Percentiles rank a stretch among this genome's conserved stretches.
phyloP scores from a whole-genome alignment of 1,140 invertebrate species.

The Mya arenaria region DNA sequence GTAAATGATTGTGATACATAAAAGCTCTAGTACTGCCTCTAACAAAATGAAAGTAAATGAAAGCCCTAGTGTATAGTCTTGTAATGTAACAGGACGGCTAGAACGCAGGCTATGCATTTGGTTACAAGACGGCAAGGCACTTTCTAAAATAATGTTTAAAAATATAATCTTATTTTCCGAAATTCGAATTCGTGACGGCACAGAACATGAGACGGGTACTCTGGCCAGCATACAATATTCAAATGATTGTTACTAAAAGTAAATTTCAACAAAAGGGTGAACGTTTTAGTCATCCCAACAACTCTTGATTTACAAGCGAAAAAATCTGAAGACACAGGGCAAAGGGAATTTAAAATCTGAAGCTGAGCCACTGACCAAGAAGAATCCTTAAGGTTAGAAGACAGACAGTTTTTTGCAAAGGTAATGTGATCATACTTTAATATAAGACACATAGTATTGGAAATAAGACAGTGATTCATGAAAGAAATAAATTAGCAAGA shows the following conservation, averaged over 20 bases:
- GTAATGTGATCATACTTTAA: constrained; percentile 17
- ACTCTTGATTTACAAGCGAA: constrained; percentile 30
- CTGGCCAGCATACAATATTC: constrained; percentile 40
- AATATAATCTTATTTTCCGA: constrained; percentile 29
- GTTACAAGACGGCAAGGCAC: too few relatives aligned
- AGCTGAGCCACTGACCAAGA: constrained; percentile 19
- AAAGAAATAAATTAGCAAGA: neutral
- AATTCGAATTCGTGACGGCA: neutral
- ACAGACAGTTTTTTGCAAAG: constrained; percentile 28
- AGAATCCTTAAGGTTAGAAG: constrained; percentile 17
- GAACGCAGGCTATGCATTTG: too few relatives aligned
- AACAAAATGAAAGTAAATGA: too few relatives aligned
- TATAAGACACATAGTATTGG: neutral
- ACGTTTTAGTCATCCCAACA: constrained; percentile 28
- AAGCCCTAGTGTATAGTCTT: too few relatives aligned
- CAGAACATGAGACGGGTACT: constrained; percentile 30
- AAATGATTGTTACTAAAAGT: constrained; percentile 24
- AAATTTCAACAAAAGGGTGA: constrained; percentile 12
- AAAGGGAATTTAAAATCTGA: constrained; percentile 39
- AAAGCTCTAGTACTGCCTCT: too few relatives aligned
- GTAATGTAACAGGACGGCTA: too few relatives aligned
- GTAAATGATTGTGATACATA: too few relatives aligned
- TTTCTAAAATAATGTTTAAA: too few relatives aligned
- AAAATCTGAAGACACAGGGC: constrained; percentile 33
- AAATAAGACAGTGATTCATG: constrained; percentile 20